Base-by-base conservation (phyloP, 2,797 vertebrate species). In the Pyrrhura leucotis region DNA sequence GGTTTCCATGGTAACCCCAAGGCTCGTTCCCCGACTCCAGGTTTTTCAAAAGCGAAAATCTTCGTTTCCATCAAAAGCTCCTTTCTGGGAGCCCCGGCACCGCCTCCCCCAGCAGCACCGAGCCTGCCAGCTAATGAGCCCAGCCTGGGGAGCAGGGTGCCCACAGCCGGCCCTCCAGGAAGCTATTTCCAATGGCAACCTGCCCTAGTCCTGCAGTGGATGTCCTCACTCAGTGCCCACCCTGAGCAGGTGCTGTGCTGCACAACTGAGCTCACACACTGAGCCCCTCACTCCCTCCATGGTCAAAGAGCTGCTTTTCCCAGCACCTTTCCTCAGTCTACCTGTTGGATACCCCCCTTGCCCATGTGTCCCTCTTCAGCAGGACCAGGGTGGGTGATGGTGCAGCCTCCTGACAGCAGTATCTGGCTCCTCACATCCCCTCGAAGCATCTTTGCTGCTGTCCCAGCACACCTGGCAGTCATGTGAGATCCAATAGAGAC, bases 1-100 rank as follows among this genome's bases (percentile, higher is more conserved):
- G 61, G 97, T 97, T 97, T 95, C 97, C 95, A 97, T 97, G 96
- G 97, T 79, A 97, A 97, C 97, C 88, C 82, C 79, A 21, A 65
- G 91, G 93, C 95, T 96, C 66, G 0, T 85, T 95, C 88, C 85
- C 79, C 28, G 9, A 59, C 68, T 95, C 58, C 77, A 53, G 85
- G 59, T 91, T 92, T 91, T 92, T 88, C 88, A 89, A 95, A 97
- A 93, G 86, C 5, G 6, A 92, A 91, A 78, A 76, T 96, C 92
- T 96, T 86, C 21, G 3, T 91, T 94, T 72, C 91, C 82, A 51
- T 94, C 93, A 81, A 92, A 96, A 92, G 84, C 77, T 51, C 83
- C 78, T 95, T 95, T 85, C 83, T 79, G 4, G 47, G 28, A 89
- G 86, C 61, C 66, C 71, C 77, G 31, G 63, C 4, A 3, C 69